Evolutionary conservation across 1,140 invertebrate genomes (phyloP).

Genomic region (Brachionus rubens): DNA sequence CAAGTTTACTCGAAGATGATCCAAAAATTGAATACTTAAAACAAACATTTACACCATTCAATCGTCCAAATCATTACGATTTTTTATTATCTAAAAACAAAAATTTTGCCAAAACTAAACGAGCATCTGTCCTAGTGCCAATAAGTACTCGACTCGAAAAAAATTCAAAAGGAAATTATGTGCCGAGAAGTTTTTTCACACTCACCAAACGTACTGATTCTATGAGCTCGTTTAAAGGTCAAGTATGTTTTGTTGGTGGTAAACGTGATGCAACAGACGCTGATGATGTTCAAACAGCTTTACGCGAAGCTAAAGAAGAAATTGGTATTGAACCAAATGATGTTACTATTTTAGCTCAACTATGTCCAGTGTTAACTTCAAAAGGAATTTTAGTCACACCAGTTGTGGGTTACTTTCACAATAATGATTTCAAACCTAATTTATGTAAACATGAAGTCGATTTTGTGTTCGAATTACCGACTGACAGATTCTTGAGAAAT

Average conservation of each 20-base stretch:
- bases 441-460: constrained; percentile 48
- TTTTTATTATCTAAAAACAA: not conserved
- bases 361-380: constrained; percentile 44
- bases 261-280: constrained; percentile 46
- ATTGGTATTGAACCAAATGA: constrained; percentile 47
- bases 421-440: constrained; percentile 43
- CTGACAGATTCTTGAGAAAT: constrained; percentile 47
- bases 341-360: constrained; percentile 46
- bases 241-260: constrained; percentile 49
- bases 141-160: constrained; percentile 29
- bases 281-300: constrained; percentile 47
- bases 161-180: constrained; percentile 21
- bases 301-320: constrained; percentile 49
- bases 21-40: constrained; percentile 28
- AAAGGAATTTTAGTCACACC: constrained; percentile 47
- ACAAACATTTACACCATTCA: constrained; percentile 23
- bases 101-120: constrained; percentile 9
- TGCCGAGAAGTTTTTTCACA: constrained; percentile 30
- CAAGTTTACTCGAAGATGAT: constrained; percentile 1
- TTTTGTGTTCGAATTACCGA: constrained; percentile 47
- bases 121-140: constrained; percentile 3
- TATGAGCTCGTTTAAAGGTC: constrained; percentile 39
- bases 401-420: constrained; percentile 47
- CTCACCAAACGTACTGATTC: constrained; percentile 47
- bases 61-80: constrained; percentile 10